Evolutionary conservation across 2,113 vertebrate species (phyloP).

Genomic region (Sorex araneus): DNA sequence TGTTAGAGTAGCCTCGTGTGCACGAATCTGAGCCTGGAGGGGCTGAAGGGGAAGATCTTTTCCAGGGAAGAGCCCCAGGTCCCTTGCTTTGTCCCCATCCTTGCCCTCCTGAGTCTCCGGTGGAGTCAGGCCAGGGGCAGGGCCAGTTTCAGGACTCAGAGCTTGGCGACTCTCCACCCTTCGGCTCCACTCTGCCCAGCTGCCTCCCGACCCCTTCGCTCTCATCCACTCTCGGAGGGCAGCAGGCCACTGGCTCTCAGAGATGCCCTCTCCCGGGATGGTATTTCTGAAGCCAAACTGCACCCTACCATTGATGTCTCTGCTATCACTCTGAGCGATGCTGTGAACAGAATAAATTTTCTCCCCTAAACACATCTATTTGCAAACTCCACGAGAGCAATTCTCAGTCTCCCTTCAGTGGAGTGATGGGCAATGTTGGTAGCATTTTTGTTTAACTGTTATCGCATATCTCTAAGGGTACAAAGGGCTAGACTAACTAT

Average conservation of each 20-base stretch:
- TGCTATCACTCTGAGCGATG: not conserved
- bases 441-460: not conserved
- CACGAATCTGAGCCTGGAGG: not conserved
- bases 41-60: not conserved
- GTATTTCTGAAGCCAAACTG: not conserved
- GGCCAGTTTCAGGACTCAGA: not conserved
- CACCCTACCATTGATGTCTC: not conserved
- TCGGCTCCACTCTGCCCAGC: too few relatives aligned
- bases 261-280: not conserved
- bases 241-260: slow-evolving; percentile 34
- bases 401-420: not conserved
- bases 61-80: not conserved
- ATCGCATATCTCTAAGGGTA: not conserved
- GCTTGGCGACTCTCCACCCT: too few relatives aligned
- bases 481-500: not conserved
- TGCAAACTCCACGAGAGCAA: not conserved
- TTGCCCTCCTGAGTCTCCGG: not conserved
- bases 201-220: slow-evolving; percentile 19
- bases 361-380: not conserved
- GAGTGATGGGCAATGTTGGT: not conserved
- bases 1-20: slow-evolving; percentile 57
- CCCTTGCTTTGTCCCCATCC: not conserved
- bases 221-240: not conserved
- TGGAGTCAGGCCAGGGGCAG: not conserved
- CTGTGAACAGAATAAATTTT: not conserved